phyloP scores from a whole-genome alignment of 2,888 invertebrate species.

The Cephus nigrinus region DNA sequence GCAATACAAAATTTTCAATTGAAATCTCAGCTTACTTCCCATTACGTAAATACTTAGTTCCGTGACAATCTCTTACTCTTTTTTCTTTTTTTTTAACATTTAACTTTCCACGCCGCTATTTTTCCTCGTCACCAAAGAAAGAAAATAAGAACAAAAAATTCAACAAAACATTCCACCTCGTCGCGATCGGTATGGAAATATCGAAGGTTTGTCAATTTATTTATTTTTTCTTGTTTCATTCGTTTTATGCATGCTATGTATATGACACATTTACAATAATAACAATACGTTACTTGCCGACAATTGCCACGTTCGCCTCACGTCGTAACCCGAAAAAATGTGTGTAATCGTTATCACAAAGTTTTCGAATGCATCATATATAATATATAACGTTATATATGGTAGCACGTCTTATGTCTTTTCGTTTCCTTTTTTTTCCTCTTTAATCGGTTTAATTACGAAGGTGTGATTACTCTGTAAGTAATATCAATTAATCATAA shows the following conservation, averaged over 20 bases:
- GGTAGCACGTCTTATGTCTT: constrained; percentile 15
- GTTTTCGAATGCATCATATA: constrained; percentile 37
- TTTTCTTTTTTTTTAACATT: constrained; percentile 22
- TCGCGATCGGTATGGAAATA: constrained; percentile 62
- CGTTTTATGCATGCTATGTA: constrained; percentile 47
- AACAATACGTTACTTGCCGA: constrained; percentile 56
- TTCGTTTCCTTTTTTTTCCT: neutral
- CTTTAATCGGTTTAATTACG: constrained; percentile 9
- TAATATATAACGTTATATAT: constrained; percentile 17
- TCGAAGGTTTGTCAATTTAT: constrained; percentile 54
- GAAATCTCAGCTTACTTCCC: neutral
- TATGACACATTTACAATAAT: constrained; percentile 63
- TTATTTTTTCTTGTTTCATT: constrained; percentile 21
- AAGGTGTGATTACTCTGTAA: constrained; percentile 13
- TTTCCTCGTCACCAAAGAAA: constrained; percentile 17
- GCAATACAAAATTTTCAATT: neutral
- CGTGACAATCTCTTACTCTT: constrained; percentile 25
- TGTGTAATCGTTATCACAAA: constrained; percentile 18
- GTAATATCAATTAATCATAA: constrained; percentile 21
- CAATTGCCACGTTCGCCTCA: constrained; percentile 34
- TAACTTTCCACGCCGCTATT: constrained; percentile 24
- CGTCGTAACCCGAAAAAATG: constrained; percentile 28
- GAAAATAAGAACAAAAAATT: neutral
- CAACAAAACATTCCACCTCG: constrained; percentile 52
- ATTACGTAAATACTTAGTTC: constrained; percentile 4